Evolutionary conservation across 1,140 invertebrate species (phyloP), one percentile per base, ranked within the genome.

Genomic region (Pseudomyrmex cubaensis): DNA sequence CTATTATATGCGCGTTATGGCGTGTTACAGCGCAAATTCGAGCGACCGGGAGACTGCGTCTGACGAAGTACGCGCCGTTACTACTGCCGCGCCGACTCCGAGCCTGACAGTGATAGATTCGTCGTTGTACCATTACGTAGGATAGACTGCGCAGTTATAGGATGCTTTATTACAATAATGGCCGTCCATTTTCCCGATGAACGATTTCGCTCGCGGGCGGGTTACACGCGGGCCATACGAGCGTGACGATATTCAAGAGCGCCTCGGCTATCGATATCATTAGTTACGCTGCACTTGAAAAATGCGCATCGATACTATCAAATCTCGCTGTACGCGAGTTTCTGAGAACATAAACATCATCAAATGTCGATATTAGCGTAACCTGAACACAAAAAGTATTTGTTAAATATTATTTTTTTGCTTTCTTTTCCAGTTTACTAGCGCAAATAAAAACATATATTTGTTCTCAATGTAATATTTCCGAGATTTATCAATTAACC

Each of bases 21-120:
- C 59, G 57, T 35, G 35, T 82, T 80, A 76, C 83, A 61, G 52
- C 64, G 63, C 64, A 54, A 44, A 74, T 48, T 57, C 25, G 67
- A 44, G 61, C 61, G 20, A 52, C 61, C 74, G 83, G 62, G 46
- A 46, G 44, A 44, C 70, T 82, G 56, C 54, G 86, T 76, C 85
- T 88, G 86, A 88, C 78, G 66, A 88, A 88, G 77, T 80, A 83
- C 83, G 77, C 85, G 83, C 82, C 87, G 87, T 88, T 88, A 88
- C 87, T 62, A 88, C 86, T 88, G 87, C 82, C 86, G 83, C 76
- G 86, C 76, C 83, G 76, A 87, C 57, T 72, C 77, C 54, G 35
- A 64, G 66, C 62, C 64, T 85, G 86, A 88, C 87, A 61, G 85
- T 88, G 87, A 88, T 85, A 73, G 87, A 88, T 85, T 80, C 85